phyloP scores from a whole-genome alignment of 2,113 vertebrate genomes.

The Gambusia affinis region DNA sequence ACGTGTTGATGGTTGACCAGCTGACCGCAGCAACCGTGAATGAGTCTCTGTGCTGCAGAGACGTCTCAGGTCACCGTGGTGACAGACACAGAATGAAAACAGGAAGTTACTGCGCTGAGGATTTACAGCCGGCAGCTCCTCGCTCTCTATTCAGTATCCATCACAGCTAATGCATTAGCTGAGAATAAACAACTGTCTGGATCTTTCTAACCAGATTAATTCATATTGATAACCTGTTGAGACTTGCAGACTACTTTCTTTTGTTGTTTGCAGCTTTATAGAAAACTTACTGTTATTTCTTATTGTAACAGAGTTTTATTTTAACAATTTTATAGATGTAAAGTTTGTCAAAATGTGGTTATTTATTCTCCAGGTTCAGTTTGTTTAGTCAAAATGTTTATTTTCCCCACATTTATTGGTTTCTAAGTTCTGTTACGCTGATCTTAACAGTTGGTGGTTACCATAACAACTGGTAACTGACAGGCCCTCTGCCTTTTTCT shows the following conservation, averaged over 20 bases:
- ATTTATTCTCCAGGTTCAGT: no score
- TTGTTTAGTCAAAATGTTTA: no score
- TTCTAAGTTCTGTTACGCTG: no score
- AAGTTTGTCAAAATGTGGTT: no score
- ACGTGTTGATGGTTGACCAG: slow-evolving; percentile 51
- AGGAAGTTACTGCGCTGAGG: slow-evolving; percentile 17
- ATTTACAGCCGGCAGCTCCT: neutral
- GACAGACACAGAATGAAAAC: slow-evolving; percentile 25
- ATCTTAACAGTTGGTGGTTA: no score
- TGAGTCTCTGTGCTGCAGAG: slow-evolving; percentile 39
- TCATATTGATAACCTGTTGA: neutral
- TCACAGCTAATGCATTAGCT: neutral
- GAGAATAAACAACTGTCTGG: no score
- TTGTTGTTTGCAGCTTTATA: neutral
- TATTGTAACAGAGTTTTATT: no score
- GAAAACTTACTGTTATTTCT: neutral
- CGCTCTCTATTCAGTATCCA: neutral
- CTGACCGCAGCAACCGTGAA: slow-evolving; percentile 6
- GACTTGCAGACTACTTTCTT: neutral
- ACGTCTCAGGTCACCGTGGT: slow-evolving; percentile 30
- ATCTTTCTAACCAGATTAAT: neutral
- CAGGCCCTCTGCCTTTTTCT: no score
- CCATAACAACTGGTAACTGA: no score
- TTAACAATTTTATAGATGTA: no score
- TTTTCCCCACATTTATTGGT: no score